phyloP scores from a whole-genome alignment of 2,797 vertebrate genomes.

The Gambusia yucatana region DNA sequence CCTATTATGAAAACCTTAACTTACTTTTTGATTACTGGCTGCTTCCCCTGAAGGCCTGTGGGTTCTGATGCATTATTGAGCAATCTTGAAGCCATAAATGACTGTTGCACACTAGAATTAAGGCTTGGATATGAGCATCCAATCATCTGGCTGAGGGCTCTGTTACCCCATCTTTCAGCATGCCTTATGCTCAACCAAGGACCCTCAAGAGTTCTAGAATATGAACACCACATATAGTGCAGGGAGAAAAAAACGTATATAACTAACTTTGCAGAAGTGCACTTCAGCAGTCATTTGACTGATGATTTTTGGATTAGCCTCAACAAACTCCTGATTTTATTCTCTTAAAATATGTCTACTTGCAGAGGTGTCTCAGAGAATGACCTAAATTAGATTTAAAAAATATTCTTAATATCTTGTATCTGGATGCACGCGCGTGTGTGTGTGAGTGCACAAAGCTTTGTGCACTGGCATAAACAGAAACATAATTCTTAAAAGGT shows the following conservation, averaged over 20 bases:
- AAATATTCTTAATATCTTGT: too few species aligned
- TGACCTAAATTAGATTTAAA: not conserved
- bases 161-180: constrained; percentile 9
- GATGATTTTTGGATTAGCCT: not conserved
- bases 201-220: constrained; percentile 25
- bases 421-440: not conserved
- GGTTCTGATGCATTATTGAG: constrained; percentile 81
- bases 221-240: constrained; percentile 24
- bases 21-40: constrained; percentile 81
- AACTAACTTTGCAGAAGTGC: constrained; percentile 14
- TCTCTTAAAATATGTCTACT: constrained; percentile 34
- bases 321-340: constrained; percentile 19
- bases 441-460: not conserved
- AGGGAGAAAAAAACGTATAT: constrained; percentile 20
- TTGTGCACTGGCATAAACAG: not conserved
- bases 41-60: constrained; percentile 63
- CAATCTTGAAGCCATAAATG: constrained; percentile 71
- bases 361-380: constrained; percentile 13
- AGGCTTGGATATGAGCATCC: constrained; percentile 51
- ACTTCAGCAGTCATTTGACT: constrained; percentile 12
- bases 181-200: constrained; percentile 29
- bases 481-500: not conserved
- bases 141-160: constrained; percentile 38
- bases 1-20: constrained; percentile 82
- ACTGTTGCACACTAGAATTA: constrained; percentile 63